Conservation (phyloP, 2,888 invertebrate genomes). For the Augochlorella aurata region DNA sequence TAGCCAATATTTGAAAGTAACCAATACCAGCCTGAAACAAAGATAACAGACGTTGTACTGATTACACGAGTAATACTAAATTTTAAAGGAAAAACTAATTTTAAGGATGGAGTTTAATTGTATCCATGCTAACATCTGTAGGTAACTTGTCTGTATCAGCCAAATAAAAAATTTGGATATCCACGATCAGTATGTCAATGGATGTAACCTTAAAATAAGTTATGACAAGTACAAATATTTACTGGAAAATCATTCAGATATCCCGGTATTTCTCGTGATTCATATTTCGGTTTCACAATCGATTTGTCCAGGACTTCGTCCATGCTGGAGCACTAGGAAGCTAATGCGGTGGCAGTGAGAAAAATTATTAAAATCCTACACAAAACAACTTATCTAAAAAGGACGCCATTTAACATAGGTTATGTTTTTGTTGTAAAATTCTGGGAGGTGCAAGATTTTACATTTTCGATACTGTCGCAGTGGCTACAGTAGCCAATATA, state of each 20-base stretch:
- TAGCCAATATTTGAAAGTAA: constrained; percentile 86
- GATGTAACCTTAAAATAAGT: constrained; percentile 27
- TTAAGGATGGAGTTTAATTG: not conserved
- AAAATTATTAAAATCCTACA: constrained; percentile 27
- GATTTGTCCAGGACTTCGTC: constrained; percentile 73
- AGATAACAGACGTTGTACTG: not conserved
- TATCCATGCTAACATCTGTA: not conserved
- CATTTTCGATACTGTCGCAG: constrained; percentile 27
- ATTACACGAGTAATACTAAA: not conserved
- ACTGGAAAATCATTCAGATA: constrained; percentile 74
- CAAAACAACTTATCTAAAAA: constrained; percentile 36
- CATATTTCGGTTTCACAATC: constrained; percentile 69
- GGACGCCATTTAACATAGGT: constrained; percentile 63
- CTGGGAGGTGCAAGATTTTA: constrained; percentile 29
- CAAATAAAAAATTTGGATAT: not conserved
- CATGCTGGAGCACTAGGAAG: constrained; percentile 60
- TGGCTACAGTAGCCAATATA: constrained; percentile 26
- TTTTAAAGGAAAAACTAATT: not conserved
- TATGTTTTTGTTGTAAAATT: constrained; percentile 60
- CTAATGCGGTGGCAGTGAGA: constrained; percentile 29
- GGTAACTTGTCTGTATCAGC: not conserved
- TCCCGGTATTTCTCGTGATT: constrained; percentile 66
- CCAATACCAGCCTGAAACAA: constrained; percentile 87
- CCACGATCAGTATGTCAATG: not conserved
- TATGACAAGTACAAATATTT: constrained; percentile 62